Conservation (phyloP, 2,797 vertebrate genomes). For the Xiphophorus birchmanni region DNA sequence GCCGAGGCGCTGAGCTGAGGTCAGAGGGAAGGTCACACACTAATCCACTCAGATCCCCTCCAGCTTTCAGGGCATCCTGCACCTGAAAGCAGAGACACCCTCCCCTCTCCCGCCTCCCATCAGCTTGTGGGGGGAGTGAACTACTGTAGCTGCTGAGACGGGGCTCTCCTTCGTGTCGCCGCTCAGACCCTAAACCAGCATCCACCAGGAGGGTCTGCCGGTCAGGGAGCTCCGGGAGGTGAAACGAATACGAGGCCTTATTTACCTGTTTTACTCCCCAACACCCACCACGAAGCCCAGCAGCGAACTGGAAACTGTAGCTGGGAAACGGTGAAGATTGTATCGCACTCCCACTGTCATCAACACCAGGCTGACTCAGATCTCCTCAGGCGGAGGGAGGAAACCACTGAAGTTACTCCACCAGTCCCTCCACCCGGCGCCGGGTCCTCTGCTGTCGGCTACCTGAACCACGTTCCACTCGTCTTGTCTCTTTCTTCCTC, state of each 20-base stretch:
- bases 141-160: slow-evolving; percentile 25
- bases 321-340: slow-evolving; percentile 57
- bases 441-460: slow-evolving; percentile 10
- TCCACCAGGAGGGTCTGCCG: slow-evolving; percentile 13
- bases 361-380: slow-evolving; percentile 7
- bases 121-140: not conserved
- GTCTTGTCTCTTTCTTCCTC: not conserved
- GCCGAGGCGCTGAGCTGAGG: slow-evolving; percentile 82
- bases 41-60: slow-evolving; percentile 19
- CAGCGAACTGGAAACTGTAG: slow-evolving; percentile 44
- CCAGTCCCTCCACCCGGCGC: not conserved
- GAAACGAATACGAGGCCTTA: slow-evolving; percentile 65
- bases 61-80: slow-evolving; percentile 2
- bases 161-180: slow-evolving; percentile 13
- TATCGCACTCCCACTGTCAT: slow-evolving; percentile 47
- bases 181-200: slow-evolving; percentile 26
- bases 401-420: not conserved
- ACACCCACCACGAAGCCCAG: slow-evolving; percentile 27
- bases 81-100: slow-evolving; percentile 4
- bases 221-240: slow-evolving; percentile 7
- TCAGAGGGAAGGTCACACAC: slow-evolving; percentile 4
- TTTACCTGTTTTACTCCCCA: slow-evolving; percentile 51
- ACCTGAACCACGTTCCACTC: not conserved
- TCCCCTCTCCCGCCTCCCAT: not conserved
- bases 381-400: slow-evolving; percentile 21